Conservation (phyloP, 2,888 invertebrate genomes). For the Tachina grossa region DNA sequence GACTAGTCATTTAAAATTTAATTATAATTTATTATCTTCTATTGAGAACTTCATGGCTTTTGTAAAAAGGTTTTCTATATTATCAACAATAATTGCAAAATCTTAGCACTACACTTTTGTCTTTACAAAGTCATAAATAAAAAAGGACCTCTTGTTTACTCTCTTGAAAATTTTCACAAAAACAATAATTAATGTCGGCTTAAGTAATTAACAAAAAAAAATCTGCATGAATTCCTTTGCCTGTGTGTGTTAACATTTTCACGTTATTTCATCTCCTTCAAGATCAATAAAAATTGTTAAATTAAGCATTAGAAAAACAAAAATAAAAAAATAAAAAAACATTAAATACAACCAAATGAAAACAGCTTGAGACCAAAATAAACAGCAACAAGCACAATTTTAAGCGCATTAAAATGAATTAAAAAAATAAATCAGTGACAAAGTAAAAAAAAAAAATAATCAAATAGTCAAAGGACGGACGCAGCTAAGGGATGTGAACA, state of each 20-base stretch:
- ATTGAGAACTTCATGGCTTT: too few relatives aligned
- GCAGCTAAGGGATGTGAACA: constrained; percentile 29
- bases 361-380: constrained; percentile 66
- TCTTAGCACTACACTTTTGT: too few relatives aligned
- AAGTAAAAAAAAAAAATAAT: constrained; percentile 36
- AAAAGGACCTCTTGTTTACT: neutral
- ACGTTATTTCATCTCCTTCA: constrained; percentile 3
- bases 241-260: neutral
- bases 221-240: neutral
- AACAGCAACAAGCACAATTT: constrained; percentile 58
- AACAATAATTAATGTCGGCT: constrained; percentile 49
- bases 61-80: too few relatives aligned
- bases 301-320: constrained; percentile 63
- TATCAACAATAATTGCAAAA: too few relatives aligned
- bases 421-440: constrained; percentile 60
- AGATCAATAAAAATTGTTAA: constrained; percentile 67
- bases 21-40: too few relatives aligned
- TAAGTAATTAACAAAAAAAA: constrained; percentile 47
- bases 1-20: too few relatives aligned
- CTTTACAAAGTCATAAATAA: too few relatives aligned
- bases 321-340: constrained; percentile 14
- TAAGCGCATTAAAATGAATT: constrained; percentile 64
- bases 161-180: neutral
- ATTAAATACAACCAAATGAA: constrained; percentile 64
- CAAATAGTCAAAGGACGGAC: constrained; percentile 34